phyloP scores from a whole-genome alignment of 2,797 vertebrate species.

The Stomatorhinus walkeri region DNA sequence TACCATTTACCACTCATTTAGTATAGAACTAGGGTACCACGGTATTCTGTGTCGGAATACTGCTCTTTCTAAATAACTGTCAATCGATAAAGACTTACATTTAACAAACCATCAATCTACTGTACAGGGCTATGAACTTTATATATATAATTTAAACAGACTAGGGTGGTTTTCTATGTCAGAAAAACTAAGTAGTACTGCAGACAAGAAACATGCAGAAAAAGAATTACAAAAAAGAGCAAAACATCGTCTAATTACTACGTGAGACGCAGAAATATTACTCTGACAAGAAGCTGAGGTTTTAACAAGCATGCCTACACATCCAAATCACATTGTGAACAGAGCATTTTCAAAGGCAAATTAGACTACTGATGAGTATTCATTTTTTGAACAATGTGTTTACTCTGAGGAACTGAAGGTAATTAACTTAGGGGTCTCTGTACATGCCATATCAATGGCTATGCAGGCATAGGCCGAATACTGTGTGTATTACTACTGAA shows the following conservation, averaged over 20 bases:
- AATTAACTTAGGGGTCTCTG: background rate
- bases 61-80: background rate
- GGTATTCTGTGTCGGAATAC: background rate
- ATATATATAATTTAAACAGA: background rate
- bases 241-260: background rate
- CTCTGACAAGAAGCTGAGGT: background rate
- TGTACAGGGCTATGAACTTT: background rate
- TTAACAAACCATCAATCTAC: background rate
- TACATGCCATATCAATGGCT: background rate
- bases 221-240: background rate
- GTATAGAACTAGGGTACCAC: background rate
- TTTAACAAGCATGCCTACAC: background rate
- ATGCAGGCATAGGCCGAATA: background rate
- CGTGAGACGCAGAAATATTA: background rate
- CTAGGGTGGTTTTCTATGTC: background rate
- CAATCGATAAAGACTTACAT: background rate
- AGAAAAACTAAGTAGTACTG: background rate
- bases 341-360: background rate
- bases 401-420: constrained; percentile 1
- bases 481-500: background rate
- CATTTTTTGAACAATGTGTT: background rate
- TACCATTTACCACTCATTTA: background rate
- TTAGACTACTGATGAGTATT: background rate
- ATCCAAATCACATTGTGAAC: background rate
- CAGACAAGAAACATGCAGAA: background rate